These are phyloP conservation scores for Laticauda colubrina DNA, from an alignment of 2,113 vertebrate genomes.

Conservation along the genomic window DNA sequence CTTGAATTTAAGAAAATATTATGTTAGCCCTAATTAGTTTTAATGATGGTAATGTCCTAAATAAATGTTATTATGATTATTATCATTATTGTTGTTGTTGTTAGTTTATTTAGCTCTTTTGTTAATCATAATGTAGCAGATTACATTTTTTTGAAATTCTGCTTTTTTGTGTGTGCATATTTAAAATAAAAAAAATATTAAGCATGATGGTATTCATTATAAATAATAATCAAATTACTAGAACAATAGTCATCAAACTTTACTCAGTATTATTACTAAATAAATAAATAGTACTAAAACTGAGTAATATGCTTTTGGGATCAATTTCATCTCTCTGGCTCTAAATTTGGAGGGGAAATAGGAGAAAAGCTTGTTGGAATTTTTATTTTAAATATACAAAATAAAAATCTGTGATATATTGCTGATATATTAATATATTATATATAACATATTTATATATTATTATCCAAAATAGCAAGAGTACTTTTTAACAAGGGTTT, in stretches of 20 bases:
- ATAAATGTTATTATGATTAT: not conserved
- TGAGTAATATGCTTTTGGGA: too few species aligned
- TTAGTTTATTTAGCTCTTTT: not conserved
- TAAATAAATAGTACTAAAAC: too few species aligned
- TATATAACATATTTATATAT: too few species aligned
- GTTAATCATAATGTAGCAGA: not conserved
- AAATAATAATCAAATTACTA: constrained; percentile 20
- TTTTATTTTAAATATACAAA: too few species aligned
- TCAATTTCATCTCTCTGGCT: too few species aligned
- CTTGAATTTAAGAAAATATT: not conserved
- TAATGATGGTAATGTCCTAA: constrained; percentile 4
- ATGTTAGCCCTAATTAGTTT: not conserved
- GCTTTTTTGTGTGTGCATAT: constrained; percentile 22
- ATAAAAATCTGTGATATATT: too few species aligned
- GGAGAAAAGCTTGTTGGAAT: too few species aligned
- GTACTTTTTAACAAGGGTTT: not conserved
- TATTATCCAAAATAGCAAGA: constrained; percentile 6
- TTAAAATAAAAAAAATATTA: not conserved
- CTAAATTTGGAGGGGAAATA: too few species aligned
- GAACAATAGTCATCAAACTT: not conserved
- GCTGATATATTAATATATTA: too few species aligned
- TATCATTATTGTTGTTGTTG: not conserved
- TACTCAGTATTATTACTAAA: not conserved
- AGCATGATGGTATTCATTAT: constrained; percentile 27
- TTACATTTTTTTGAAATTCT: constrained; percentile 6